Conservation (phyloP, 2,797 vertebrate species). For the Novumbra hubbsi region DNA sequence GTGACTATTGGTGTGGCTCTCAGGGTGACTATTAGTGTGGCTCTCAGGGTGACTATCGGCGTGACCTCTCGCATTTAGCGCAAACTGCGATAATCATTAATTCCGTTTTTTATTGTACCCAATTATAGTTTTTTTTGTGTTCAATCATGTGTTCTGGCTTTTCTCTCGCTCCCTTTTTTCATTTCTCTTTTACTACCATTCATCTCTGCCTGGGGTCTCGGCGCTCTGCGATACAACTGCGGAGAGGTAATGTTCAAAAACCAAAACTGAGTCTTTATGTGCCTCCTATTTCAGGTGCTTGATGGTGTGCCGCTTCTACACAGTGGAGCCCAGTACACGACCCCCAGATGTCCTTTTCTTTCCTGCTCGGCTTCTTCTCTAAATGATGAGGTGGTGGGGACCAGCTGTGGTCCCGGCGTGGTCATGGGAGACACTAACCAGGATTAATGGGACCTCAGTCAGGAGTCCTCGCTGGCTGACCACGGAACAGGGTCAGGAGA, state of each 20-base stretch:
- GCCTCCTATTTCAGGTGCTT: slow-evolving; percentile 20
- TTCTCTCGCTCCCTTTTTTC: not conserved
- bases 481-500: slow-evolving; percentile 47
- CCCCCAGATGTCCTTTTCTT: slow-evolving; percentile 39
- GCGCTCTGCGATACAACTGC: slow-evolving; percentile 17
- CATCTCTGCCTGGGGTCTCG: not conserved
- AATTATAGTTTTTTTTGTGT: slow-evolving; percentile 44
- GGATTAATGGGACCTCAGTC: slow-evolving; percentile 57
- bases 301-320: slow-evolving; percentile 38
- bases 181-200: not conserved
- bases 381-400: slow-evolving; percentile 52
- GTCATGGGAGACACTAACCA: slow-evolving; percentile 61
- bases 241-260: slow-evolving; percentile 11
- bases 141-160: slow-evolving; percentile 15
- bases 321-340: slow-evolving; percentile 32
- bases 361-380: slow-evolving; percentile 34
- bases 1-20: too few species aligned
- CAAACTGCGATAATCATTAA: slow-evolving; percentile 29
- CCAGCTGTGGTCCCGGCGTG: slow-evolving; percentile 50
- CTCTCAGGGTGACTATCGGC: too few species aligned
- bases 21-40: too few species aligned
- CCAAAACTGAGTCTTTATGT: slow-evolving; percentile 20
- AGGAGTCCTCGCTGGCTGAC: slow-evolving; percentile 55
- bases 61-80: slow-evolving; percentile 20
- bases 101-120: slow-evolving; percentile 22